Conservation (phyloP, 2,113 vertebrate species). For the Crotalus tigris region DNA sequence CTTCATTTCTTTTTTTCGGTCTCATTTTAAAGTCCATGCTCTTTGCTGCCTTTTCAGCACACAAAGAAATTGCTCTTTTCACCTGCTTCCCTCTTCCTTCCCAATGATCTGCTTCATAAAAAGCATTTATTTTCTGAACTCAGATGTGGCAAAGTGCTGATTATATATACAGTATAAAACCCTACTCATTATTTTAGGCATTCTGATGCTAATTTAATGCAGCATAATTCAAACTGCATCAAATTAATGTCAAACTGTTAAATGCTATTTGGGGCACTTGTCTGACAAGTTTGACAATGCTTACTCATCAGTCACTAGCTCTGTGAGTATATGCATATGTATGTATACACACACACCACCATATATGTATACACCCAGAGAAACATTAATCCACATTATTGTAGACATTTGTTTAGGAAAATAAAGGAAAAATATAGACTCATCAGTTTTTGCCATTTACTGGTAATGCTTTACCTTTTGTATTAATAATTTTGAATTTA, state of each 20-base stretch:
- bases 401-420: not conserved
- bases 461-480: not conserved
- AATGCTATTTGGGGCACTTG: constrained; percentile 28
- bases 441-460: not conserved
- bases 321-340: not conserved
- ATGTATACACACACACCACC: not conserved
- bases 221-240: constrained; percentile 3
- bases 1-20: not conserved
- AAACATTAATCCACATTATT: constrained; percentile 9
- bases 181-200: constrained; percentile 34
- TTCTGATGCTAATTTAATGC: constrained; percentile 27
- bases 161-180: not conserved
- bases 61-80: not conserved
- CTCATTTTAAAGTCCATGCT: not conserved
- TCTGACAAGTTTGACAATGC: constrained; percentile 40
- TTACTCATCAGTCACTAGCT: constrained; percentile 26
- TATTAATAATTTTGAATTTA: constrained; percentile 20
- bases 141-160: not conserved
- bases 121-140: constrained; percentile 15
- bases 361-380: not conserved
- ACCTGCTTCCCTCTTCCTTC: not conserved
- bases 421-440: not conserved
- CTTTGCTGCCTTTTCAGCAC: not conserved
- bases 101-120: constrained; percentile 21
- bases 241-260: constrained; percentile 46